These are phyloP conservation scores for Lepetodrilus schrolli DNA, from an alignment of 2,888 invertebrate genomes.

Conservation along the genomic window DNA sequence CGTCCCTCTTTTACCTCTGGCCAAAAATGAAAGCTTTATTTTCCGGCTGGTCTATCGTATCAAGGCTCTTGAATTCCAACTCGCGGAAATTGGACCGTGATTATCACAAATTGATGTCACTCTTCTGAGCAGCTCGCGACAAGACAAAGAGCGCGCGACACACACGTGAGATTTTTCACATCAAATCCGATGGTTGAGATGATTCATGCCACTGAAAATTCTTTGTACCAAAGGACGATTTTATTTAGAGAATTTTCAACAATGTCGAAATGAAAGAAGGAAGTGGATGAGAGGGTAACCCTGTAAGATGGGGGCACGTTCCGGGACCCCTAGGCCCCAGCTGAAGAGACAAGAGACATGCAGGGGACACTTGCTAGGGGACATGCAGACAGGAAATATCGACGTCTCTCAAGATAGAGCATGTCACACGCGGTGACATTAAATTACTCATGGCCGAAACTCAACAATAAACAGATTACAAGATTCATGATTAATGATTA, in stretches of 20 bases:
- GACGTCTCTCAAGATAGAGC: too few relatives aligned
- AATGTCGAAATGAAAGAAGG: slow-evolving; percentile 19
- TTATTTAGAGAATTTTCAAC: slow-evolving; percentile 22
- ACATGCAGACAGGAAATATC: background rate
- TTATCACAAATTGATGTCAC: slow-evolving; percentile 32
- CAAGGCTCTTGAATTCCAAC: slow-evolving; percentile 25
- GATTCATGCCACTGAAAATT: slow-evolving; percentile 17
- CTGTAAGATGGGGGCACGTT: background rate
- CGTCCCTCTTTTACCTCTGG: background rate
- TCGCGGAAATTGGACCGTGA: slow-evolving; percentile 29
- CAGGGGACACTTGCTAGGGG: background rate
- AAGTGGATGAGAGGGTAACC: background rate
- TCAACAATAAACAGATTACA: too few relatives aligned
- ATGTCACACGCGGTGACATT: too few relatives aligned
- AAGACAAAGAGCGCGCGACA: slow-evolving; percentile 16
- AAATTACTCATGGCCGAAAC: too few relatives aligned
- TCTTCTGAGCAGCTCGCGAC: slow-evolving; percentile 14
- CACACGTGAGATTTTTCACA: slow-evolving; percentile 31
- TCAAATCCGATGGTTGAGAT: slow-evolving; percentile 15
- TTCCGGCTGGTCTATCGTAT: slow-evolving; percentile 25
- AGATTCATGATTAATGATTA: too few relatives aligned
- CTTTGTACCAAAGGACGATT: slow-evolving; percentile 25
- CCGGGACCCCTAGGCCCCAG: background rate
- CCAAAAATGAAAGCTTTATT: slow-evolving; percentile 22
- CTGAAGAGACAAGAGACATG: background rate